Percentiles rank a stretch among this genome's conserved stretches.
phyloP scores from a whole-genome alignment of 2,888 invertebrate genomes.

The Caenorhabditis sp. region DNA sequence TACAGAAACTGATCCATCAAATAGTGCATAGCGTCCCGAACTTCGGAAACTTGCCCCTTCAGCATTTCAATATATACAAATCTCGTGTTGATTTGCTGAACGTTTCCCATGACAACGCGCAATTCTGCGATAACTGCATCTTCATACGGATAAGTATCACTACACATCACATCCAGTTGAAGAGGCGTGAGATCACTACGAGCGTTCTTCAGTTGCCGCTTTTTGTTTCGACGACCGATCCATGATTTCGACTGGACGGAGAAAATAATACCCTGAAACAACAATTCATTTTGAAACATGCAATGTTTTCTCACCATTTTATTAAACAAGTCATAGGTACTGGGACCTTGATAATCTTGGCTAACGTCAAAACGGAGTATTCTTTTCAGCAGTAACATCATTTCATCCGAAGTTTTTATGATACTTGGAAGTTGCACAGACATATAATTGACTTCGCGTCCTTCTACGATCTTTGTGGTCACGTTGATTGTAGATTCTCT shows the following conservation, averaged over 20 bases:
- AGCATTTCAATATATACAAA: conserved; percentile 45
- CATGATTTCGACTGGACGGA: conserved; percentile 31
- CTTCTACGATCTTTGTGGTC: conserved; percentile 4
- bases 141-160: conserved; percentile 30
- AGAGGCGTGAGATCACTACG: conserved; percentile 16
- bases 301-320: conserved; percentile 19
- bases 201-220: conserved; percentile 23
- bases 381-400: conserved; percentile 31
- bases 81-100: not conserved
- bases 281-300: not conserved
- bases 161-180: conserved; percentile 40
- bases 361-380: conserved; percentile 52
- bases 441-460: conserved; percentile 12
- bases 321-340: conserved; percentile 36
- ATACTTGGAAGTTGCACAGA: conserved; percentile 39
- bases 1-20: conserved; percentile 60
- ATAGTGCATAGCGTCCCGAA: conserved; percentile 60
- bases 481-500: conserved; percentile 14
- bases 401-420: conserved; percentile 32
- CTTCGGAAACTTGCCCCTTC: conserved; percentile 35
- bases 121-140: conserved; percentile 38
- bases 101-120: conserved; percentile 35
- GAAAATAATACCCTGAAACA: conserved; percentile 52
- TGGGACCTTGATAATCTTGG: conserved; percentile 38
- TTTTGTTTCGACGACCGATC: conserved; percentile 57